phyloP scores from a whole-genome alignment of 2,888 invertebrate genomes.

The Thyatira batis region DNA sequence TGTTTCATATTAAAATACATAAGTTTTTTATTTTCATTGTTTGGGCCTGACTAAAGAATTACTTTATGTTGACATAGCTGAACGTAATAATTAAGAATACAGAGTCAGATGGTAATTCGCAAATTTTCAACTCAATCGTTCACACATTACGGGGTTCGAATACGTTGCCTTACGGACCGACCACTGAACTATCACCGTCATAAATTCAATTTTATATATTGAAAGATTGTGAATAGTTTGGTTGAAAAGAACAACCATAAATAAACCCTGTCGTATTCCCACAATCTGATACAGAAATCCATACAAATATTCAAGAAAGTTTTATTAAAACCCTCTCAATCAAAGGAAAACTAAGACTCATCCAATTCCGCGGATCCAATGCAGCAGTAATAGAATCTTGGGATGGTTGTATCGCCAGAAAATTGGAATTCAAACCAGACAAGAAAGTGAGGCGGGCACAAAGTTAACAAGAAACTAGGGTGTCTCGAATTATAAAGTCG shows the following conservation, averaged over 20 bases:
- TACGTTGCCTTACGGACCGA: too few relatives aligned
- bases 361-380: not conserved
- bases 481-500: conserved; percentile 41
- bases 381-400: not conserved
- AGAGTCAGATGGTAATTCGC: too few relatives aligned
- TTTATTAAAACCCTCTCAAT: not conserved
- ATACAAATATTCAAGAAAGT: not conserved
- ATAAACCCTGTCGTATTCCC: not conserved
- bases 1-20: too few relatives aligned
- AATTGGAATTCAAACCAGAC: conserved; percentile 35
- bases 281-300: not conserved
- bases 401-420: conserved; percentile 8
- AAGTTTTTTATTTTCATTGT: too few relatives aligned
- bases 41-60: too few relatives aligned
- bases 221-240: not conserved
- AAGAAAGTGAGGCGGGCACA: conserved; percentile 12
- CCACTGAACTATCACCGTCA: not conserved
- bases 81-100: too few relatives aligned
- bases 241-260: not conserved
- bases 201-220: not conserved
- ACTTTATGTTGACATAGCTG: too few relatives aligned
- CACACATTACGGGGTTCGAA: too few relatives aligned
- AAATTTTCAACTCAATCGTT: too few relatives aligned
- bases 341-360: not conserved
- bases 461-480: conserved; percentile 34